Base-by-base conservation (phyloP, 2,888 invertebrate species). In the Epistrophe eligans region DNA sequence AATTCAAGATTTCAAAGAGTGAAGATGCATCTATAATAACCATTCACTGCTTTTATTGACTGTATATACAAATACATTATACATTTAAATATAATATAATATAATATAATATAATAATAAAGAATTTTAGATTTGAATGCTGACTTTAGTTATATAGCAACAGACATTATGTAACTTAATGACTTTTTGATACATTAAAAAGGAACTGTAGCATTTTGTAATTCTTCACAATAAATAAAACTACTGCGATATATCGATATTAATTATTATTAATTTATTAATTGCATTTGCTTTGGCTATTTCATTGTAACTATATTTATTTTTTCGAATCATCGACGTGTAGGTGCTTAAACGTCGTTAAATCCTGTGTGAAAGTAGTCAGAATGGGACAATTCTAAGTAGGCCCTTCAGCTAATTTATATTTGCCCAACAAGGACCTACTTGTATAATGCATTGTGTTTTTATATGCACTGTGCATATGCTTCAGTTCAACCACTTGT, bases 401-500 rank as follows among this genome's bases (percentile, higher is more conserved):
- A 19, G 43, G 48, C 64, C 70, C 84, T 84, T 84, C 73, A 80
- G 57, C 66, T 84, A 81, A 85, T 85, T 85, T 85, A 32, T 85
- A 73, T 85, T 85, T 85, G 48, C 73, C 60, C 62, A 74, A 28
- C 73, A 81, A 81, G 84, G 77, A 62, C 48, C 84, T 62, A 77
- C 84, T 81, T 77, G 28, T 28, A n/a, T n/a, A 19, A 32, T 76
- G 50, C 62, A 73, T 73, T 85, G 81, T 85, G 62, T 73, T 80
- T 62, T 73, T 66, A 57, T 52, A 67, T 66, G 40, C 43, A n/a
- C 45, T 17, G 67, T 70, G 67, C 84, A 85, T 77, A 81, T 81
- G 84, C 77, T 81, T 81, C 77, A 77, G 48, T 52, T 81, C 81
- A 85, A 85, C 81, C 84, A 85, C 84, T 85, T 85, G 84, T 85